Percentiles rank a stretch among this genome's conserved stretches.
Conservation (phyloP, 1,140 invertebrate genomes). For the Archivesica marissinica region DNA sequence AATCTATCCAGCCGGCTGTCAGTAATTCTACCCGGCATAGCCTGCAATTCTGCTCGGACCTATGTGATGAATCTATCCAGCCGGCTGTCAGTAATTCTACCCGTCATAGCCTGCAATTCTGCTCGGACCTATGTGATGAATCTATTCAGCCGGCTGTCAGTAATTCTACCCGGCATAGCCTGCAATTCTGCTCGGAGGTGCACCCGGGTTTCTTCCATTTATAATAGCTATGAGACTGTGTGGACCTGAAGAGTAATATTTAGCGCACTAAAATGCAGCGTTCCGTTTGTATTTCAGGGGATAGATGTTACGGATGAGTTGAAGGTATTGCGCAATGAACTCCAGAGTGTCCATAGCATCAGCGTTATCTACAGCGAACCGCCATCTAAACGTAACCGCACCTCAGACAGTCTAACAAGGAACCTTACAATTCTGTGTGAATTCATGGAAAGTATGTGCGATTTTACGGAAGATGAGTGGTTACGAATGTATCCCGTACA, state of each 20-base stretch:
- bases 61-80: not conserved
- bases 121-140: not conserved
- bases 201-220: too few species aligned
- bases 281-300: slow-evolving; percentile 22
- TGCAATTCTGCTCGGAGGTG: too few species aligned
- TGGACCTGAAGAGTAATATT: too few species aligned
- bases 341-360: slow-evolving; percentile 29
- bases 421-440: slow-evolving; percentile 31
- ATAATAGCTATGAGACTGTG: too few species aligned
- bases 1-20: not conserved
- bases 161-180: too few species aligned
- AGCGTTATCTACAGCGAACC: not conserved
- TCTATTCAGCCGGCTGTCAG: not conserved
- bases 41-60: not conserved
- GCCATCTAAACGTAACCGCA: slow-evolving; percentile 24
- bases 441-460: slow-evolving; percentile 50
- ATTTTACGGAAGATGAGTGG: not conserved
- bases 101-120: not conserved
- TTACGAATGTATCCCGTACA: not conserved
- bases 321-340: not conserved
- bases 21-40: not conserved
- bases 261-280: too few species aligned
- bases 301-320: slow-evolving; percentile 19
- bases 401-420: slow-evolving; percentile 28
- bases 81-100: not conserved